Conservation (phyloP, 2,113 vertebrate species). For the Pangasianodon gigas region DNA sequence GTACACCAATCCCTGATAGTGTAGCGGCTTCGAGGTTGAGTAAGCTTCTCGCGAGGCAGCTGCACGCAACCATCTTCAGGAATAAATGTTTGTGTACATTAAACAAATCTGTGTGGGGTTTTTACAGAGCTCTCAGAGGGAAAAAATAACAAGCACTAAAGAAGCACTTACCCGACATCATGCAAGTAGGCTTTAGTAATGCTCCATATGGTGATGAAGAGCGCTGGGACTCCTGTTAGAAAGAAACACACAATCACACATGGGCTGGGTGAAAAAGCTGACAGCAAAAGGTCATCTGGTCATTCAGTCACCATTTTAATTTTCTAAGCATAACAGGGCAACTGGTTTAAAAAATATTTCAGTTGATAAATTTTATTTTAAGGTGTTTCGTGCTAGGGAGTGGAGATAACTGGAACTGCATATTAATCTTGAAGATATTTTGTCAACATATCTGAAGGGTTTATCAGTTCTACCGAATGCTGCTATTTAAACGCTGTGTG, state of each 20-base stretch:
- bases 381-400: not conserved
- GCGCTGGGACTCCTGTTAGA: constrained; percentile 81
- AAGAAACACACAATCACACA: not conserved
- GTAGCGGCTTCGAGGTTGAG: not conserved
- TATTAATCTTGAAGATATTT: not conserved
- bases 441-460: not conserved
- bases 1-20: not conserved
- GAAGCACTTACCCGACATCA: constrained; percentile 81
- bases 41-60: not conserved
- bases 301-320: not conserved
- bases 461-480: not conserved
- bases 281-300: not conserved
- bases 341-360: not conserved
- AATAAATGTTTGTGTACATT: constrained; percentile 7
- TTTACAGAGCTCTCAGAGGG: not conserved
- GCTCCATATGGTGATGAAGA: constrained; percentile 87
- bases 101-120: not conserved
- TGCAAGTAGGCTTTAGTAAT: constrained; percentile 78
- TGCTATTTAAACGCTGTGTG: not conserved
- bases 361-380: not conserved
- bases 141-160: not conserved
- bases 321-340: not conserved
- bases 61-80: not conserved
- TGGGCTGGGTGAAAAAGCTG: not conserved
- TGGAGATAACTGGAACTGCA: not conserved